Conservation (phyloP, 2,113 vertebrate species). For the Myiopsitta monachus region DNA sequence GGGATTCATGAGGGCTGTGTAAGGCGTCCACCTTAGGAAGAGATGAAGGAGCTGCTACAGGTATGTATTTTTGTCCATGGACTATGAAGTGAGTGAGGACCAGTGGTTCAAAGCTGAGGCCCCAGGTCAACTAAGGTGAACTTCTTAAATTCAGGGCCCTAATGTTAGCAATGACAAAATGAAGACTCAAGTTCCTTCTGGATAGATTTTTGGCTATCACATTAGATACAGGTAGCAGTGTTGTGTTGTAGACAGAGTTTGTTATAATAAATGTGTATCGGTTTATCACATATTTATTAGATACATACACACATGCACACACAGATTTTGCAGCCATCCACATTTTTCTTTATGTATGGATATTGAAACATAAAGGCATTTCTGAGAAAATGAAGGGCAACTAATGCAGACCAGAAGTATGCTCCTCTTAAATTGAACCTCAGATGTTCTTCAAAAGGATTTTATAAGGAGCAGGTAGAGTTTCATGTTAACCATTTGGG, state of each 20-base stretch:
- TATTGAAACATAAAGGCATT: background rate
- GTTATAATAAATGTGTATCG: background rate
- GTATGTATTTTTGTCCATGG: background rate
- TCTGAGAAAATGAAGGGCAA: background rate
- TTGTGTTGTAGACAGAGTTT: background rate
- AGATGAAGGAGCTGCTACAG: background rate
- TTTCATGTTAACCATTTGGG: conserved; percentile 23
- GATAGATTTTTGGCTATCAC: background rate
- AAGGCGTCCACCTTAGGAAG: background rate
- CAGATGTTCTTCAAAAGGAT: conserved; percentile 37
- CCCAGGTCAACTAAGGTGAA: background rate
- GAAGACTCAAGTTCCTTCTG: background rate
- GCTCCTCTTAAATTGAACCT: conserved; percentile 1
- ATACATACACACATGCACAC: background rate
- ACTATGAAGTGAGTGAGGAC: background rate
- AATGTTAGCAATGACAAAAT: background rate
- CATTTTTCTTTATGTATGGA: background rate
- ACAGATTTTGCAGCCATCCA: background rate
- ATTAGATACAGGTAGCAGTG: background rate
- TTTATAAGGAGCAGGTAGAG: conserved; percentile 20
- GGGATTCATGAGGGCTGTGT: background rate
- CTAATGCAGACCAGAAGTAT: background rate
- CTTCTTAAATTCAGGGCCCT: background rate
- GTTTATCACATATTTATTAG: background rate
- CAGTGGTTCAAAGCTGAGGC: background rate